Percentiles rank a stretch among this genome's conserved stretches.
Evolutionary conservation across 2,113 vertebrate species (phyloP).

Genomic region (Alexandromys fortis): DNA sequence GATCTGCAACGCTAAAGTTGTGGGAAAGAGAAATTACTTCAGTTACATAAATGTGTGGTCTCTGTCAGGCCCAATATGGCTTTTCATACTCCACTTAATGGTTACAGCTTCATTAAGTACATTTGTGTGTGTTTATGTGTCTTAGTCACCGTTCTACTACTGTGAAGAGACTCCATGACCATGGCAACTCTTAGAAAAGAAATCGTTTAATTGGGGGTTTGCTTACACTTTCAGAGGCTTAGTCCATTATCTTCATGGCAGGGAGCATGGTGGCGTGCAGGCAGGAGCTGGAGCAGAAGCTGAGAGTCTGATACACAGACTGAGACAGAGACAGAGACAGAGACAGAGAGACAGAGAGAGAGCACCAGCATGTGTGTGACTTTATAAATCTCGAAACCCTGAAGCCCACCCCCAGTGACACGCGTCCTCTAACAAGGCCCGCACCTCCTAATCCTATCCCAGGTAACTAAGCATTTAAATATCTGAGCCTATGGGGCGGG

Average conservation of each 20-base stretch:
- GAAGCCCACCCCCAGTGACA: not conserved
- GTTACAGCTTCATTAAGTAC: constrained; percentile 60
- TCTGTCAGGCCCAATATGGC: constrained; percentile 39
- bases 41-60: constrained; percentile 53
- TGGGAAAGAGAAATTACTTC: constrained; percentile 61
- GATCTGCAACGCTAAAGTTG: not conserved
- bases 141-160: not conserved
- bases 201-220: not conserved
- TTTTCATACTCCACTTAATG: constrained; percentile 55
- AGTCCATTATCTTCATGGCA: not conserved
- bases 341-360: not conserved
- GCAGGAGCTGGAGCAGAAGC: not conserved
- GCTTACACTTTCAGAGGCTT: not conserved
- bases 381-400: not conserved
- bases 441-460: not conserved
- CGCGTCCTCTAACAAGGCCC: not conserved
- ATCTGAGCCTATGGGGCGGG: not conserved
- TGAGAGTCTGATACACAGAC: not conserved
- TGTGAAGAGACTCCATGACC: not conserved
- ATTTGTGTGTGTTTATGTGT: constrained; percentile 8
- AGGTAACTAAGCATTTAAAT: not conserved
- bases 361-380: not conserved
- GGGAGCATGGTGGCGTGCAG: not conserved
- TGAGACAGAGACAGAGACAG: not conserved
- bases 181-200: not conserved